Evolutionary conservation across 2,113 vertebrate species (phyloP).

Genomic region (Sminthopsis crassicaudata): DNA sequence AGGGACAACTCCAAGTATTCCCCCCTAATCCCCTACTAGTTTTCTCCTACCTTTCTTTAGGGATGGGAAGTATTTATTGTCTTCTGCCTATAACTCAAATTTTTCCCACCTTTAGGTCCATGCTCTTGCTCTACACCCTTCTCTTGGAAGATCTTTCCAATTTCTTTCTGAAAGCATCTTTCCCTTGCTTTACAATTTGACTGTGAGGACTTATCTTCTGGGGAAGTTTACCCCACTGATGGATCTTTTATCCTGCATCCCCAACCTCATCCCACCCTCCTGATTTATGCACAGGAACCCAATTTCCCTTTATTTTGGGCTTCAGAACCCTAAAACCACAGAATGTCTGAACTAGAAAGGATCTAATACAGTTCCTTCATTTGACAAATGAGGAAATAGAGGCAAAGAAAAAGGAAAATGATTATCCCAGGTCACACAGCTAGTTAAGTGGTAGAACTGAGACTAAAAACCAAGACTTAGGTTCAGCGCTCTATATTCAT

Average conservation of each 20-base stretch:
- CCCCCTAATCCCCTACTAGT: neutral
- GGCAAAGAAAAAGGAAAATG: neutral
- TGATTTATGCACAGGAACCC: neutral
- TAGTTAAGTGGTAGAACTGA: neutral
- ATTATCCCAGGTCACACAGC: neutral
- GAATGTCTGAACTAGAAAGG: neutral
- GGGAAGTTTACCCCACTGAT: neutral
- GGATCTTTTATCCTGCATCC: neutral
- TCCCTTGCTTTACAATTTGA: neutral
- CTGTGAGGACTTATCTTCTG: neutral
- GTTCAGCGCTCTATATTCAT: neutral
- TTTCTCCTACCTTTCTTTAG: neutral
- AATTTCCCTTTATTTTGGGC: neutral
- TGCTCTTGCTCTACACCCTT: neutral
- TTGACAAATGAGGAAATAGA: neutral
- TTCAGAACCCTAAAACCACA: neutral
- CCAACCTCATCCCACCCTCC: neutral
- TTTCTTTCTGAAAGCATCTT: neutral
- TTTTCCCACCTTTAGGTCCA: too few relatives aligned
- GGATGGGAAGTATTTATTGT: neutral
- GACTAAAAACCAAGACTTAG: neutral
- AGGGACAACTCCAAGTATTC: neutral
- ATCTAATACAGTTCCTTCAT: neutral
- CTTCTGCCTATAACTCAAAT: constrained; percentile 82
- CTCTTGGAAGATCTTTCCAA: neutral